Conservation (phyloP, 2,113 vertebrate species). For the Sialia sialis region DNA sequence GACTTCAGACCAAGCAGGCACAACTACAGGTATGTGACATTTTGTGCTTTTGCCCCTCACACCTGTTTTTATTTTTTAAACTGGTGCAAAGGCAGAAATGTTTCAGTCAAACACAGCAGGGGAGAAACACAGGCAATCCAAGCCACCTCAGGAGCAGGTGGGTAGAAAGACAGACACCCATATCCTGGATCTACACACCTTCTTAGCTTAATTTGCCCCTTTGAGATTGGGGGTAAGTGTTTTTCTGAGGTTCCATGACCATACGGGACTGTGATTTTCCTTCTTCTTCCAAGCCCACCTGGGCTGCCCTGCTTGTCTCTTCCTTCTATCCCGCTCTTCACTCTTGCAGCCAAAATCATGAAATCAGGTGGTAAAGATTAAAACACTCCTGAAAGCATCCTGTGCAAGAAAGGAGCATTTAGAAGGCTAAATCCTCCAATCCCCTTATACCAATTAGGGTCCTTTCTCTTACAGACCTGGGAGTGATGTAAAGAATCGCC, state of each 20-base stretch:
- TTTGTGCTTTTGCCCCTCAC: not conserved
- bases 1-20: not conserved
- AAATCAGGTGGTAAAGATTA: constrained; percentile 48
- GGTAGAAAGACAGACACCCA: accelerated
- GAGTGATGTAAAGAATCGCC: not conserved
- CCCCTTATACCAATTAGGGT: constrained; percentile 35
- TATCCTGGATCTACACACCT: not conserved
- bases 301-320: not conserved
- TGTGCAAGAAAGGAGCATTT: constrained; percentile 32
- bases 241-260: not conserved
- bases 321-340: not conserved
- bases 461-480: not conserved
- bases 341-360: not conserved
- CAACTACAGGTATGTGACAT: not conserved
- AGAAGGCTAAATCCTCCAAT: constrained; percentile 49
- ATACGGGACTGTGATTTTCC: not conserved
- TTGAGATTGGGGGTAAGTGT: not conserved
- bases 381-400: not conserved
- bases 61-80: not conserved
- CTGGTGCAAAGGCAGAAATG: not conserved
- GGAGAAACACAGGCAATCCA: not conserved
- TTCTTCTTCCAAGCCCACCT: not conserved
- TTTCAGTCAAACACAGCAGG: not conserved
- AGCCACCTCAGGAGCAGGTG: not conserved
- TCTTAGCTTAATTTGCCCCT: not conserved